These are phyloP conservation scores for Papio anubis DNA, from an alignment of 2,113 vertebrate genomes.

Conservation along the genomic window DNA sequence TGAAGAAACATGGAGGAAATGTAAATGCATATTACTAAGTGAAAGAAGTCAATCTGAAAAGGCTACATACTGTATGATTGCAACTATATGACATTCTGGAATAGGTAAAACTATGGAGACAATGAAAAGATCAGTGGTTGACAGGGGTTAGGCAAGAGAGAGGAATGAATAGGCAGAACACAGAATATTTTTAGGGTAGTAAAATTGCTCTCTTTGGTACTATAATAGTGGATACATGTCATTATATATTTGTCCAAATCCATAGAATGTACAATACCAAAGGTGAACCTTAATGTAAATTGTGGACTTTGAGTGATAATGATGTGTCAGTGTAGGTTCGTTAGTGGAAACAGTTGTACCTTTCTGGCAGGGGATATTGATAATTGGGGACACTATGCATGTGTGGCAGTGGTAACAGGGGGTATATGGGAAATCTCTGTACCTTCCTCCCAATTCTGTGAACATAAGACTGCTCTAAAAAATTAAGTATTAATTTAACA, in stretches of 20 bases:
- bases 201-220: neutral
- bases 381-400: neutral
- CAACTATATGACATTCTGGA: neutral
- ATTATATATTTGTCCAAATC: neutral
- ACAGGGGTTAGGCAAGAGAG: neutral
- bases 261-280: neutral
- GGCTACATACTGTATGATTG: neutral
- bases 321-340: neutral
- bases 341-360: neutral
- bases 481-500: neutral
- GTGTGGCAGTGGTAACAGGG: neutral
- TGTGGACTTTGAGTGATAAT: neutral
- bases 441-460: neutral
- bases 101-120: neutral
- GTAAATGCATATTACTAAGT: neutral
- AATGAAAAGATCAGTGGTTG: neutral
- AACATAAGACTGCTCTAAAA: neutral
- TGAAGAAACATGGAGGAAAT: neutral
- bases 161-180: neutral
- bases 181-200: neutral
- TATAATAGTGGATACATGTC: neutral
- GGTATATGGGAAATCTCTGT: neutral
- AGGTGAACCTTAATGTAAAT: neutral
- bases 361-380: neutral
- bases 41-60: neutral